Percentiles rank a stretch among this genome's conserved stretches.
Evolutionary conservation across 2,888 invertebrate species (phyloP).

Genomic region (Calliopum simillimum): DNA sequence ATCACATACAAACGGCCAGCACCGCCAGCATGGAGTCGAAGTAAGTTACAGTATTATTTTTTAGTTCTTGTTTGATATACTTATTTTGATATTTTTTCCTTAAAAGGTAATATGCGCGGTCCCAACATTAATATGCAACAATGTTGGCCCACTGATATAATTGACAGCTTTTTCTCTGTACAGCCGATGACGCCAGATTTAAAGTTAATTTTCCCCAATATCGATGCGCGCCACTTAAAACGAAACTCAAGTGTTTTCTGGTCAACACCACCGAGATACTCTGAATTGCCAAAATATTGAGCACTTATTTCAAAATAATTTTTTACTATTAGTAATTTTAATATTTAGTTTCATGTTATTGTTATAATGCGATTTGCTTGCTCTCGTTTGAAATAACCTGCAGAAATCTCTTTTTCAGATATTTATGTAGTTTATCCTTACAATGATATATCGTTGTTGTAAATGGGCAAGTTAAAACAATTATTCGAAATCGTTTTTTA

Average conservation of each 20-base stretch:
- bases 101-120: constrained; percentile 66
- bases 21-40: constrained; percentile 67
- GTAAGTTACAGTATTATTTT: constrained; percentile 55
- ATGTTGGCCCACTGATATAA: constrained; percentile 62
- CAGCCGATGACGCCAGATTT: constrained; percentile 75
- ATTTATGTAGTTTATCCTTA: no score
- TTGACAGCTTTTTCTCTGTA: constrained; percentile 74
- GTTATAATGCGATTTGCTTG: background rate
- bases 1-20: constrained; percentile 57
- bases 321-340: background rate
- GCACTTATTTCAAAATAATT: background rate
- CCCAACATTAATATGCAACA: constrained; percentile 68
- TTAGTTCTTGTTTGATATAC: background rate
- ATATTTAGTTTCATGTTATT: constrained; percentile 7
- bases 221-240: constrained; percentile 74
- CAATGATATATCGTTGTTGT: no score
- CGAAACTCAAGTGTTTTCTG: constrained; percentile 82
- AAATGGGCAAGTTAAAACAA: no score
- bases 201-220: constrained; percentile 75
- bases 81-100: background rate
- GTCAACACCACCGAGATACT: constrained; percentile 77
- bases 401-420: no score
- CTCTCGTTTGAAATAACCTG: background rate
- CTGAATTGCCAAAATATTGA: constrained; percentile 69
- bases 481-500: no score